Base-by-base conservation (phyloP, 2,113 vertebrate genomes). In the Apteryx mantelli region DNA sequence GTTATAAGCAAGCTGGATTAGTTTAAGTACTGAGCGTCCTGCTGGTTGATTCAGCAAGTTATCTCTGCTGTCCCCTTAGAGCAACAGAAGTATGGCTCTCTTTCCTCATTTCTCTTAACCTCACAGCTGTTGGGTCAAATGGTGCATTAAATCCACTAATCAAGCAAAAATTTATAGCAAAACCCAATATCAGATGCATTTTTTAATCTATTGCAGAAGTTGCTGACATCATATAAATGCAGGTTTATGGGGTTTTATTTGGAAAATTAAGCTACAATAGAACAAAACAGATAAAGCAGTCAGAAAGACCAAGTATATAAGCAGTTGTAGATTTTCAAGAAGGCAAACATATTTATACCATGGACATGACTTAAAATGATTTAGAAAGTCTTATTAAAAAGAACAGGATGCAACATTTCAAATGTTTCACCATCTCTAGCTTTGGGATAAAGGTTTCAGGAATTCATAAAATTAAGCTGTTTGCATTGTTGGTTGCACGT, bases 91-190 rank as follows among this genome's bases (percentile, higher is more conserved):
- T 28, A 74, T 8, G 40, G 16, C 5, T 94, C 5, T 79, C 32
- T 85, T 91, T 90, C 90, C 60, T 86, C 50, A 44, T 71, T 52
- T 88, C 63, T 38, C 14, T 60, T 85, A 80, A 82, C 58, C 81
- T 85, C 87, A 87, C 91, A 96, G 92, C 81, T 95, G 94, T 63
- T 91, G 58, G 96, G 91, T 91, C 94, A 97, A 87, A 93, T 42
- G 38, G 91, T 89, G 46, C 22, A 87, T 93, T 92, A 95, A 95
- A 97, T 80, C 40, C 70, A 70, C 24, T 80, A 77, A 95, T 90
- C 78, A 83, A 74, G 69, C 30, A 93, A 91, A 95, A 90, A 52
- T 81, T 34, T 85, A 63, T 46, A 95, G 50, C 12, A 93, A 95
- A 83, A 80, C 48, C 12, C 70, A 89, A 83, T 38, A 38, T 95